Percentiles rank a stretch among this genome's conserved stretches.
phyloP scores from a whole-genome alignment of 2,888 invertebrate species.

The Macrosiphum euphorbiae region DNA sequence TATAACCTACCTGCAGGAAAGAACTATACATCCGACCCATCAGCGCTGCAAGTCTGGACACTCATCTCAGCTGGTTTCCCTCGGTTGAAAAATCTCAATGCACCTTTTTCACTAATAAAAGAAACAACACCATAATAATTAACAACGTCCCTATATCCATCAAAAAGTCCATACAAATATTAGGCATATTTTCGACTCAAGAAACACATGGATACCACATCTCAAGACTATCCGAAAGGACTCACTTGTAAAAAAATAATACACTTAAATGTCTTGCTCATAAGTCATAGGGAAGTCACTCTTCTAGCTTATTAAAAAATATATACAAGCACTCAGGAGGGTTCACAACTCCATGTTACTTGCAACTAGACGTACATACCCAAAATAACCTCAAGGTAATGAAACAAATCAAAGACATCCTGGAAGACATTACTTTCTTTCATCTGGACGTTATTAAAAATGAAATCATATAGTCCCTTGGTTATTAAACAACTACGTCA shows the following conservation, averaged over 20 bases:
- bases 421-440: background rate
- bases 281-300: conserved; percentile 10
- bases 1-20: no score
- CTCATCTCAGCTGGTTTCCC: background rate
- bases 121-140: background rate
- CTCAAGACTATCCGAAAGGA: conserved; percentile 4
- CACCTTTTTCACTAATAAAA: background rate
- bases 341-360: background rate
- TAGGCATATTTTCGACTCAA: conserved; percentile 9
- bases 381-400: background rate
- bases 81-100: background rate
- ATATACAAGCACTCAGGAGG: conserved; percentile 4
- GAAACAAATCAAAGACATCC: background rate
- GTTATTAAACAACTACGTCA: background rate
- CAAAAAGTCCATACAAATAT: conserved; percentile 12
- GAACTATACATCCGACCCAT: no score
- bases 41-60: no score
- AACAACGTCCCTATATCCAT: background rate
- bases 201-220: background rate
- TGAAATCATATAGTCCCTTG: background rate
- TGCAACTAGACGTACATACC: background rate
- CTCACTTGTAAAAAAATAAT: background rate
- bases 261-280: background rate
- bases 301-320: background rate
- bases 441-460: background rate